These are phyloP conservation scores for Pelodytes ibericus DNA, from an alignment of 2,797 vertebrate species.

Conservation along the genomic window DNA sequence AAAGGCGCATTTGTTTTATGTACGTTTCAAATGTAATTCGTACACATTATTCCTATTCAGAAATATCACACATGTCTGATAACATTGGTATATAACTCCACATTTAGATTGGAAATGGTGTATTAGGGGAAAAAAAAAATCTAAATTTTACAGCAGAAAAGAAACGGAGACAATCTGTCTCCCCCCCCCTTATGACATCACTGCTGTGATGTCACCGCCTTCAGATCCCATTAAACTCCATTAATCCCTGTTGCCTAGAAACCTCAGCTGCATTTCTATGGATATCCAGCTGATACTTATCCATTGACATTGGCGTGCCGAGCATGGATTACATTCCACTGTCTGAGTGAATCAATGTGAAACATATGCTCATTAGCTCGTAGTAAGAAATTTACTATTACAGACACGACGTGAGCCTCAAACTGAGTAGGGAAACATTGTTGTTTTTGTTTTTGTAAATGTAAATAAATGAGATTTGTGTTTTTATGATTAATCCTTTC, in stretches of 20 bases:
- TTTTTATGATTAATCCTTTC: neutral
- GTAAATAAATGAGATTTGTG: neutral
- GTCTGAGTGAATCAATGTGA: conserved; percentile 13
- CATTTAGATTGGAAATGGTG: too few relatives aligned
- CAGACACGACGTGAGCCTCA: neutral
- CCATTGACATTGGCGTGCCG: conserved; percentile 14
- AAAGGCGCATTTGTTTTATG: too few relatives aligned
- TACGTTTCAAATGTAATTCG: too few relatives aligned
- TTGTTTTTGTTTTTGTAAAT: too few relatives aligned
- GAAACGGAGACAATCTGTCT: too few relatives aligned
- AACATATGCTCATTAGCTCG: conserved; percentile 37
- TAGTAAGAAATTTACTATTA: conserved; percentile 23
- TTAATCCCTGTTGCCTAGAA: conserved; percentile 31
- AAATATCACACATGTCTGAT: too few relatives aligned
- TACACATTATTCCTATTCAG: too few relatives aligned
- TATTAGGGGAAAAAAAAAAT: too few relatives aligned
- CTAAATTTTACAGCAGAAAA: too few relatives aligned
- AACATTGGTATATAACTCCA: too few relatives aligned
- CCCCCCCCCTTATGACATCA: conserved; percentile 31
- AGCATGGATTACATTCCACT: conserved; percentile 12
- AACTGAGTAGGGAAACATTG: neutral
- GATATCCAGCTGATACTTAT: conserved; percentile 29
- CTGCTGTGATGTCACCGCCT: conserved; percentile 38
- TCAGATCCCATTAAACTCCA: neutral
- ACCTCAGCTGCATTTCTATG: conserved; percentile 19